Conservation (phyloP, 2,797 vertebrate species). For the Chelon labrosus region DNA sequence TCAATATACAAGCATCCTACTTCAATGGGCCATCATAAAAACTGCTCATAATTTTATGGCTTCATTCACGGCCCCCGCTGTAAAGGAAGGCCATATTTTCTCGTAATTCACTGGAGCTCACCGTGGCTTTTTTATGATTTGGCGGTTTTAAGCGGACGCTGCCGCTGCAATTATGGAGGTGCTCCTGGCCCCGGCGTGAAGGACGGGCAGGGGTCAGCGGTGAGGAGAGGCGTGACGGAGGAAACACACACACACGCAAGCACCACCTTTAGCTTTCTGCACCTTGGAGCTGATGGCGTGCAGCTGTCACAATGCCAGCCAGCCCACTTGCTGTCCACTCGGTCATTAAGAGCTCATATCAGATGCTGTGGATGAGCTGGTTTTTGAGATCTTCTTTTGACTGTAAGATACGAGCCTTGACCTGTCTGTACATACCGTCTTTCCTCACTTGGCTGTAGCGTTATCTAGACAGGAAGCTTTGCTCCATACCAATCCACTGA, state of each 20-base stretch:
- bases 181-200: conserved; percentile 82
- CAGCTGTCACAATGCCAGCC: conserved; percentile 24
- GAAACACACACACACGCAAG: conserved; percentile 57
- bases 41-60: conserved; percentile 99
- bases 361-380: conserved; percentile 17
- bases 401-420: neutral
- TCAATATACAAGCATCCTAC: conserved; percentile 99
- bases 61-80: conserved; percentile 98
- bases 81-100: conserved; percentile 98
- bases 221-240: conserved; percentile 79
- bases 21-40: conserved; percentile 99
- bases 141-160: conserved; percentile 83
- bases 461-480: neutral
- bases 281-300: conserved; percentile 12
- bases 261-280: conserved; percentile 50
- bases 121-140: conserved; percentile 86
- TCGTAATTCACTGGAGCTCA: conserved; percentile 87
- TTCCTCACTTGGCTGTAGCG: neutral
- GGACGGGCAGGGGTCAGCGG: conserved; percentile 83
- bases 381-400: conserved; percentile 1
- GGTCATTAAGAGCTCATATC: conserved; percentile 18
- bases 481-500: neutral
- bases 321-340: conserved; percentile 20
- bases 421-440: neutral
- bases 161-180: conserved; percentile 79